Evolutionary conservation across 2,888 invertebrate species (phyloP).

Genomic region (Pollenia angustigena): DNA sequence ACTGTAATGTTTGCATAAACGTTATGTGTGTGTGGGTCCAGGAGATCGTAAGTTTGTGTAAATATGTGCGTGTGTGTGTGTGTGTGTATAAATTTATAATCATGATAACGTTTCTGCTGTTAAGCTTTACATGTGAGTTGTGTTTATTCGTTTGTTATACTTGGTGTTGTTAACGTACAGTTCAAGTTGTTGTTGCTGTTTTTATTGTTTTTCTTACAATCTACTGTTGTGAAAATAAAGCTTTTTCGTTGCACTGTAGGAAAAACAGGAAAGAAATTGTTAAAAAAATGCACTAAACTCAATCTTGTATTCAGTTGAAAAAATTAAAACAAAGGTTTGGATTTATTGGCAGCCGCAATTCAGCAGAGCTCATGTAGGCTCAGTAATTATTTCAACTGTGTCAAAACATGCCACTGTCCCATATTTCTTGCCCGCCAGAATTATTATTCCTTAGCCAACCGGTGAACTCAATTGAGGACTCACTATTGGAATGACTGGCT

Average conservation of each 20-base stretch:
- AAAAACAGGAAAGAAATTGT: not conserved
- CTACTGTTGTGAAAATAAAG: constrained; percentile 25
- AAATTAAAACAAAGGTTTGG: no score
- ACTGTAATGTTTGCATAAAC: not conserved
- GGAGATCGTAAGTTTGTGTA: constrained; percentile 16
- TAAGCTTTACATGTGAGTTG: constrained; percentile 68
- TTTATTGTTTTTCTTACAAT: not conserved
- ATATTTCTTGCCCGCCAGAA: no score
- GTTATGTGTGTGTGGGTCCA: not conserved
- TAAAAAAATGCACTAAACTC: not conserved
- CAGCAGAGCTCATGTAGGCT: no score
- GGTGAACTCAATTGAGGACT: no score
- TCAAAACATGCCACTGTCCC: no score
- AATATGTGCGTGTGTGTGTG: constrained; percentile 23
- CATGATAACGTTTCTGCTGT: constrained; percentile 72
- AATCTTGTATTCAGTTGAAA: no score
- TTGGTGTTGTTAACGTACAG: constrained; percentile 34
- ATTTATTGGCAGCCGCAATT: no score
- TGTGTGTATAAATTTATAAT: constrained; percentile 66
- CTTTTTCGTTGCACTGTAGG: constrained; percentile 31
- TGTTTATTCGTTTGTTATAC: constrained; percentile 65
- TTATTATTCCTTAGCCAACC: no score
- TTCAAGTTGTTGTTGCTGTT: constrained; percentile 11
- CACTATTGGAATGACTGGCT: no score
- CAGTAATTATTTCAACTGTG: no score